Conservation (phyloP, 1,140 invertebrate genomes). For the Phymastichus coffea region DNA sequence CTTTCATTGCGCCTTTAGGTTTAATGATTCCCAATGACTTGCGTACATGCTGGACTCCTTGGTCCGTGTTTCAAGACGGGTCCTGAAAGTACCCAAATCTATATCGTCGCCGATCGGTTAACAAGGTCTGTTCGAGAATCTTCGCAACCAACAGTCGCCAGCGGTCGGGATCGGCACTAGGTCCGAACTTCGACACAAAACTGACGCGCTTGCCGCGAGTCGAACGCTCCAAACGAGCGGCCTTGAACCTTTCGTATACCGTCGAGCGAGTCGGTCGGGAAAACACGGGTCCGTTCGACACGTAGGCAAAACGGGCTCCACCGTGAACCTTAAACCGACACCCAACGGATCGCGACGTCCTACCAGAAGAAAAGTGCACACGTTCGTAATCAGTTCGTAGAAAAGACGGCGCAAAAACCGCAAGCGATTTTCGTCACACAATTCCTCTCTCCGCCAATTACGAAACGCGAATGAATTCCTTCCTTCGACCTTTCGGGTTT, state of each 20-base stretch:
- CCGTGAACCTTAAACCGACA: slow-evolving; percentile 45
- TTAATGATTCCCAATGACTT: slow-evolving; percentile 69
- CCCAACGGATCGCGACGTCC: slow-evolving; percentile 57
- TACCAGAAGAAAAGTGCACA: slow-evolving; percentile 57
- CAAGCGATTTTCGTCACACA: slow-evolving; percentile 32
- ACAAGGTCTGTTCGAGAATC: slow-evolving; percentile 52
- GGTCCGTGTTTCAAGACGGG: slow-evolving; percentile 94
- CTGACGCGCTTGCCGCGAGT: slow-evolving; percentile 38
- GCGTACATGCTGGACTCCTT: slow-evolving; percentile 85
- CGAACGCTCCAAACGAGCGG: slow-evolving; percentile 38
- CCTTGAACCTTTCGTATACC: slow-evolving; percentile 35
- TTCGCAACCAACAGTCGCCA: slow-evolving; percentile 47
- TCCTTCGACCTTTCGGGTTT: slow-evolving; percentile 61
- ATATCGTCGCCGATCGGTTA: slow-evolving; percentile 57
- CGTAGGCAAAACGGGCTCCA: slow-evolving; percentile 4
- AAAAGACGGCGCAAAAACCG: slow-evolving; percentile 40
- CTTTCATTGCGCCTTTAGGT: slow-evolving; percentile 70
- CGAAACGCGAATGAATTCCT: slow-evolving; percentile 58
- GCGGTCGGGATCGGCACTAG: slow-evolving; percentile 40
- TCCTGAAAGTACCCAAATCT: slow-evolving; percentile 66
- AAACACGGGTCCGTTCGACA: slow-evolving; percentile 13
- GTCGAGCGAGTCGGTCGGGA: slow-evolving; percentile 34
- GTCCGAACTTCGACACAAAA: slow-evolving; percentile 34
- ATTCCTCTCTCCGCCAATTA: slow-evolving; percentile 35
- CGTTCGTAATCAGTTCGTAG: slow-evolving; percentile 43